These are phyloP conservation scores for Rutilus rutilus DNA, from an alignment of 2,113 vertebrate species.

Conservation along the genomic window DNA sequence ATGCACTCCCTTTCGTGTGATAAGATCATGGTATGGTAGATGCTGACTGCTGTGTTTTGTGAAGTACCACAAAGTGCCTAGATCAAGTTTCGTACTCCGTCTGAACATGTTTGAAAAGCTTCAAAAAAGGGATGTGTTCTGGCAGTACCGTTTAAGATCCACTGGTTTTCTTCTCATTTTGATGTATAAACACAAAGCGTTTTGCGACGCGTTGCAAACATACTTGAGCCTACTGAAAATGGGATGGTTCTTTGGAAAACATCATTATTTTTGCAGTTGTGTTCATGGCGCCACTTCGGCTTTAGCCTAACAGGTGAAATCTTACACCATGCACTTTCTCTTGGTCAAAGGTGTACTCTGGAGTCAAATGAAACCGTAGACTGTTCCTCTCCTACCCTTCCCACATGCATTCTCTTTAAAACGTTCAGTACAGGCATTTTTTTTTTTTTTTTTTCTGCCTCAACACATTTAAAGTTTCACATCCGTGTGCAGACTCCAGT, in stretches of 20 bases:
- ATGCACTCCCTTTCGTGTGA: conserved; percentile 27
- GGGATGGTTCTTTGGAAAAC: no score
- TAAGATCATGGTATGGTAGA: conserved; percentile 55
- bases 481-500: background rate
- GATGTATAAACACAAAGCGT: background rate
- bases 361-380: background rate
- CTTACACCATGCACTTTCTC: background rate
- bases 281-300: background rate
- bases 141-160: background rate
- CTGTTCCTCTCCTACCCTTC: background rate
- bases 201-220: background rate
- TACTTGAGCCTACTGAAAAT: background rate
- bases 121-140: conserved; percentile 32
- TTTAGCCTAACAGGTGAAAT: conserved; percentile 11
- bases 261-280: background rate
- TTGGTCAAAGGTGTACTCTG: conserved; percentile 11
- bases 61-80: conserved; percentile 10
- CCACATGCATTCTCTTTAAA: background rate
- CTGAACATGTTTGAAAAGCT: conserved; percentile 51
- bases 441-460: background rate
- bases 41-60: conserved; percentile 48
- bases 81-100: conserved; percentile 20
- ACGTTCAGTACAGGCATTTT: background rate
- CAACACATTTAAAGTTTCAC: conserved; percentile 33
- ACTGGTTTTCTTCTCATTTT: background rate